phyloP scores from a whole-genome alignment of 2,797 vertebrate species.

The Babyrousa celebensis region DNA sequence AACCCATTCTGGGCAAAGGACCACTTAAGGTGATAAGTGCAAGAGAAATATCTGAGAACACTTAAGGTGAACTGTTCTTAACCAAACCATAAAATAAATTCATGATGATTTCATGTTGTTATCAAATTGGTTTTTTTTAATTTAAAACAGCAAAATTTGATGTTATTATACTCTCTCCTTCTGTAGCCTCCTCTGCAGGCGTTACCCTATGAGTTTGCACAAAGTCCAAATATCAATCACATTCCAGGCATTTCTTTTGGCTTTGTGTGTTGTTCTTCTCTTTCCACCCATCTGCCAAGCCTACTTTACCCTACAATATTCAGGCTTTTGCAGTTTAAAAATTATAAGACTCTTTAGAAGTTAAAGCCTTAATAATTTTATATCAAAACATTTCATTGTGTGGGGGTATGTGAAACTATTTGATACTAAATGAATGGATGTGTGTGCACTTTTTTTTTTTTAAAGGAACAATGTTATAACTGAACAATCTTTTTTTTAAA shows the following conservation, averaged over 20 bases:
- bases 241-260: constrained; percentile 51
- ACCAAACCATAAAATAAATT: constrained; percentile 10
- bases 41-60: constrained; percentile 25
- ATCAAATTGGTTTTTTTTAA: not conserved
- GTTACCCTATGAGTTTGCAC: not conserved
- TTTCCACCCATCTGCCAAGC: not conserved
- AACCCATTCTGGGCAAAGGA: not conserved
- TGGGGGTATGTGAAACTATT: not conserved
- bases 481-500: not conserved
- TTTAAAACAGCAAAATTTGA: constrained; percentile 7
- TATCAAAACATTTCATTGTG: constrained; percentile 14
- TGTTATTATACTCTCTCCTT: not conserved
- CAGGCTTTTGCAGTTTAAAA: constrained; percentile 6
- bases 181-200: not conserved
- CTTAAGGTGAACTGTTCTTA: not conserved
- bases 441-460: not conserved
- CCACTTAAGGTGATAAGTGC: constrained; percentile 47
- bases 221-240: constrained; percentile 42
- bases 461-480: not conserved
- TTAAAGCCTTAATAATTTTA: constrained; percentile 12
- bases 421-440: not conserved
- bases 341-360: not conserved
- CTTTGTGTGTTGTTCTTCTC: constrained; percentile 64
- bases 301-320: not conserved
- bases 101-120: not conserved